These are phyloP conservation scores for Phaenicophaeus curvirostris DNA, from an alignment of 2,797 vertebrate species.

Conservation along the genomic window DNA sequence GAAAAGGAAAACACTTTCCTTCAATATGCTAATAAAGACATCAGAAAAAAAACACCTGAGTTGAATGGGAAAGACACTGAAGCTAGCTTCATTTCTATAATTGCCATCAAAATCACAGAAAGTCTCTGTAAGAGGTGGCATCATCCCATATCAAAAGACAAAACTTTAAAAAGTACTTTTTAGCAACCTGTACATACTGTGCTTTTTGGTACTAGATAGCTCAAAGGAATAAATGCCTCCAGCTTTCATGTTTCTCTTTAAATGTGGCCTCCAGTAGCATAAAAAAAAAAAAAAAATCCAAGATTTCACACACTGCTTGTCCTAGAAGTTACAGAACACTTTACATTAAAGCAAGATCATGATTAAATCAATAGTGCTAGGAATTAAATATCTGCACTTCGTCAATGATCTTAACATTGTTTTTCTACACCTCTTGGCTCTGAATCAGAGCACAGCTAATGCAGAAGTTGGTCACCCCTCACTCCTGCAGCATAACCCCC, in stretches of 20 bases:
- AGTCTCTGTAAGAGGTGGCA: neutral
- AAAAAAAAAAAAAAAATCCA: neutral
- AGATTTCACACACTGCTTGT: neutral
- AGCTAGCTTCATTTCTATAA: neutral
- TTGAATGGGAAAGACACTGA: neutral
- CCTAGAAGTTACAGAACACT: neutral
- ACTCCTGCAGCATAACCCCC: neutral
- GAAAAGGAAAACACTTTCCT: neutral
- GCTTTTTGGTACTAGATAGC: neutral
- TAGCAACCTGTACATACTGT: neutral
- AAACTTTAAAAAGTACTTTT: neutral
- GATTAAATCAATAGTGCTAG: neutral
- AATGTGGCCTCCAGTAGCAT: neutral
- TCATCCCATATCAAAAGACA: neutral
- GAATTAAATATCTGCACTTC: neutral
- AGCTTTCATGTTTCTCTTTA: neutral
- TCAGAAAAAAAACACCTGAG: neutral
- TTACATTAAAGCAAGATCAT: constrained; percentile 15
- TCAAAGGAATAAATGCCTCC: neutral
- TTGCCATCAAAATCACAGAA: neutral
- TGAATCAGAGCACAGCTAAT: neutral
- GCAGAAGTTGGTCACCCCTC: neutral
- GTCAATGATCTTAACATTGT: neutral
- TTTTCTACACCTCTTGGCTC: neutral
- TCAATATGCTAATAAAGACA: neutral